phyloP scores from a whole-genome alignment of 2,113 vertebrate species.

The Tenrec ecaudatus region DNA sequence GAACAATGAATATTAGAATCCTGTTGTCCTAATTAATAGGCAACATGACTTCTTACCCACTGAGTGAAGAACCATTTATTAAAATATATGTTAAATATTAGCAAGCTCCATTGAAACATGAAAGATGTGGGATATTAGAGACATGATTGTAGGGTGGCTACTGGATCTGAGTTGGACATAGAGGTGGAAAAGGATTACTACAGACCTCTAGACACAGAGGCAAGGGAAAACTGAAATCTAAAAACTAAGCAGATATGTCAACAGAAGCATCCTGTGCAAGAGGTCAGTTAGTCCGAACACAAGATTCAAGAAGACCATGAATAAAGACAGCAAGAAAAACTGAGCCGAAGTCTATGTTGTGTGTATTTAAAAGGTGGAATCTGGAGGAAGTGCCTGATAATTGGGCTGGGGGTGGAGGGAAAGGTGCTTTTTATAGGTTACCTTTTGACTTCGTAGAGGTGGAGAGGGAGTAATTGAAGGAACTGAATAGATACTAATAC shows the following conservation, averaged over 20 bases:
- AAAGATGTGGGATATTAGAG: background rate
- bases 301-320: background rate
- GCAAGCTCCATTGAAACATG: background rate
- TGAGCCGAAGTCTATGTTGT: too few relatives aligned
- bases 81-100: background rate
- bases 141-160: background rate
- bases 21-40: slow-evolving; percentile 26
- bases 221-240: background rate
- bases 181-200: background rate
- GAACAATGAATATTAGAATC: background rate
- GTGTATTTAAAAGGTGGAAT: background rate
- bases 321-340: background rate
- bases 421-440: slow-evolving; percentile 21
- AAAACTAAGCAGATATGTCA: background rate
- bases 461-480: background rate
- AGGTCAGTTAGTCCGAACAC: background rate
- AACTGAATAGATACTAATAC: background rate
- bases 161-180: background rate
- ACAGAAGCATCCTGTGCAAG: background rate
- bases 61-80: background rate
- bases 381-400: background rate
- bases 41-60: background rate
- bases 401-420: background rate
- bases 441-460: background rate
- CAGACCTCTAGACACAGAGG: background rate